A percentile compares a stretch with the other conserved stretches of the same genome.
phyloP scores from a whole-genome alignment of 2,888 invertebrate species.

The Ochlodes sylvanus region DNA sequence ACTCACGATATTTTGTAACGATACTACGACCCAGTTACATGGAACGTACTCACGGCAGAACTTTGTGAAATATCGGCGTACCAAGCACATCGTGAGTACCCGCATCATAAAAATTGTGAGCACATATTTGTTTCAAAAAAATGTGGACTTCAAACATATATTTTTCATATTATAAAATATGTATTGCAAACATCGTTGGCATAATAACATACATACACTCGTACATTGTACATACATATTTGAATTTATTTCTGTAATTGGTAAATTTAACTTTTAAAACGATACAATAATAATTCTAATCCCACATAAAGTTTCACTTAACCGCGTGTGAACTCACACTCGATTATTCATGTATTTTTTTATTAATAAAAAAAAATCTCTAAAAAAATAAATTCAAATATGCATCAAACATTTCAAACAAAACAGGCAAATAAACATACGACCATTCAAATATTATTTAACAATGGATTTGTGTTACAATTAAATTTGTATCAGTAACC shows the following conservation, averaged over 20 bases:
- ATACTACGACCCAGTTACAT: too few species aligned
- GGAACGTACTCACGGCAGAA: too few species aligned
- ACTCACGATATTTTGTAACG: too few species aligned
- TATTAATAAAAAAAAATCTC: neutral
- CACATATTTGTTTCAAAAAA: neutral
- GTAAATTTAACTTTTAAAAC: neutral
- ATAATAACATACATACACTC: neutral
- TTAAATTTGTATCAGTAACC: too few species aligned
- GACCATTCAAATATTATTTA: constrained; percentile 10
- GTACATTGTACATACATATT: neutral
- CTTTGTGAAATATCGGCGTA: too few species aligned
- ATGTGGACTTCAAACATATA: neutral
- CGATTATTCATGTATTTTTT: neutral
- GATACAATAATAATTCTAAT: too few species aligned
- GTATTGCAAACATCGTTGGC: neutral
- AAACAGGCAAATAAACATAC: neutral
- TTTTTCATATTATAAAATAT: neutral
- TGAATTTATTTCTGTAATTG: neutral
- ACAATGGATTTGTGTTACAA: neutral
- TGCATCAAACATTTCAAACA: neutral
- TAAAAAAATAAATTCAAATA: constrained; percentile 15
- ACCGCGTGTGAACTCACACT: neutral
- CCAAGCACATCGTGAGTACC: too few species aligned
- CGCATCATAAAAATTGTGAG: neutral
- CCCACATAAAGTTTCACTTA: too few species aligned